Conservation (phyloP, 2,888 invertebrate genomes). For the Nomada flava region DNA sequence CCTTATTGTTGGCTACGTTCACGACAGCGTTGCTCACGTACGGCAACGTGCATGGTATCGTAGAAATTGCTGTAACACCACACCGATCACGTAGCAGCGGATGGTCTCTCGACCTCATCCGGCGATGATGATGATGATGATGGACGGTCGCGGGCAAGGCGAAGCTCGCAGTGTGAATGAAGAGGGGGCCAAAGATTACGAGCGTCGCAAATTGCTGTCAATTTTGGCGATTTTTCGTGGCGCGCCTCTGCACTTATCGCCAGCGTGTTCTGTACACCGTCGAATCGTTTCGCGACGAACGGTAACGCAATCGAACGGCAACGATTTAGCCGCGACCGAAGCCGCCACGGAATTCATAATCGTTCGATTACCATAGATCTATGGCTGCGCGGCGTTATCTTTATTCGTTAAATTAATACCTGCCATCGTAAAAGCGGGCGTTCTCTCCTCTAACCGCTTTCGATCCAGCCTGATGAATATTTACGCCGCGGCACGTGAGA, state of each 20-base stretch:
- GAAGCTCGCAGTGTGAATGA: slow-evolving; percentile 64
- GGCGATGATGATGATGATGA: slow-evolving; percentile 64
- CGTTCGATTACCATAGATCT: slow-evolving; percentile 53
- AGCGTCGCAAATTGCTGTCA: slow-evolving; percentile 72
- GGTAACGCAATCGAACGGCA: slow-evolving; percentile 42
- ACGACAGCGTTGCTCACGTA: slow-evolving; percentile 71
- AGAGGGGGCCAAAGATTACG: slow-evolving; percentile 68
- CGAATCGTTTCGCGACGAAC: slow-evolving; percentile 20
- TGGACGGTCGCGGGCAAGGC: slow-evolving; percentile 31
- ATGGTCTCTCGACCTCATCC: slow-evolving; percentile 69
- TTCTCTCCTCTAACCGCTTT: not conserved
- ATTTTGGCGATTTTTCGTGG: slow-evolving; percentile 67
- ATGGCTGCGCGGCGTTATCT: slow-evolving; percentile 33
- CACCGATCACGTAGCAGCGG: slow-evolving; percentile 72
- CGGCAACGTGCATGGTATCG: slow-evolving; percentile 69
- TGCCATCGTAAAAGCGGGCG: slow-evolving; percentile 24
- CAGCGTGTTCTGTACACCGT: slow-evolving; percentile 12
- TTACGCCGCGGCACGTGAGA: slow-evolving; percentile 12
- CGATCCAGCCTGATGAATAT: slow-evolving; percentile 41
- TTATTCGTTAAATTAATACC: slow-evolving; percentile 59
- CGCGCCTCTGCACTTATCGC: slow-evolving; percentile 44
- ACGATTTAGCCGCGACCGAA: slow-evolving; percentile 36
- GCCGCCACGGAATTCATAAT: slow-evolving; percentile 47
- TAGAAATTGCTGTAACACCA: slow-evolving; percentile 76
- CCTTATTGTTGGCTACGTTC: slow-evolving; percentile 54